Percentiles rank a stretch among this genome's conserved stretches.
These are phyloP conservation scores for Lepus americanus DNA, from an alignment of 2,113 vertebrate genomes.

Conservation along the genomic window DNA sequence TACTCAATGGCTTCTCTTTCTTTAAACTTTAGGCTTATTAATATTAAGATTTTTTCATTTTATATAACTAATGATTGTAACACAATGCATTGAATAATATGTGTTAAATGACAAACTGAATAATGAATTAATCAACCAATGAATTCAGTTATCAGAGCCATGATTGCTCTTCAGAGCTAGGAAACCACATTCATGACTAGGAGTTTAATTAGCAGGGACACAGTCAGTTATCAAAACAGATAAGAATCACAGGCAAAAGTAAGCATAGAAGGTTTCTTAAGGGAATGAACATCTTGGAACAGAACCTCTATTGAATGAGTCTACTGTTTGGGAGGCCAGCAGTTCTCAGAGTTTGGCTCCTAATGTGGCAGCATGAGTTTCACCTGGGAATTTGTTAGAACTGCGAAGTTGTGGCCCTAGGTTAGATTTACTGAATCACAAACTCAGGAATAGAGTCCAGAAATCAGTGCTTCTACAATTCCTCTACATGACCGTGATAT, in stretches of 20 bases:
- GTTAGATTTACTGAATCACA: neutral
- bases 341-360: neutral
- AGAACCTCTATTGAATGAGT: neutral
- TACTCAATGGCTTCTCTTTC: neutral
- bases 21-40: conserved; percentile 34
- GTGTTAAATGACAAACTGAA: neutral
- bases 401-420: neutral
- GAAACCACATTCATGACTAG: neutral
- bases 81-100: neutral
- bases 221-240: neutral
- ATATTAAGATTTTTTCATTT: conserved; percentile 27
- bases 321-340: neutral
- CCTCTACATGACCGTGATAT: neutral
- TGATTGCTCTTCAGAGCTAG: neutral
- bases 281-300: neutral
- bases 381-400: conserved; percentile 6
- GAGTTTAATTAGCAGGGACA: neutral
- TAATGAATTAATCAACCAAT: neutral
- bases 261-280: neutral
- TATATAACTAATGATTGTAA: neutral
- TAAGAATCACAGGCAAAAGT: neutral
- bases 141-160: neutral
- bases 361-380: neutral
- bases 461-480: conserved; percentile 4
- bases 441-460: neutral